A percentile compares a stretch with the other conserved stretches of the same genome.
Evolutionary conservation across 2,888 invertebrate species (phyloP).

Genomic region (Orthosia gothica): DNA sequence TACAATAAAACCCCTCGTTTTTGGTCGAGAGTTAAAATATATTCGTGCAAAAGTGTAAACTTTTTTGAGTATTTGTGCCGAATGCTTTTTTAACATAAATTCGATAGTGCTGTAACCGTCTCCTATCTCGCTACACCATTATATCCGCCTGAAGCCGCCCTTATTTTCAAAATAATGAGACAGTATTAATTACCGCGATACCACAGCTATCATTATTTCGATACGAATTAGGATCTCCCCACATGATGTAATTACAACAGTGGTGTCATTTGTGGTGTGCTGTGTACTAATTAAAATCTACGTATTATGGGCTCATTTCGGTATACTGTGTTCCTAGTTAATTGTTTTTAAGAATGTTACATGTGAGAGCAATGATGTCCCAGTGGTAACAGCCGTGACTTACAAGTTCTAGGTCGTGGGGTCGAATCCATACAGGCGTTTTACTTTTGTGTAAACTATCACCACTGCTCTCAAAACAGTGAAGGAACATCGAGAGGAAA

Average conservation of each 20-base stretch:
- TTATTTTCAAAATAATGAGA: constrained; percentile 24
- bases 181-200: constrained; percentile 43
- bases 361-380: no score
- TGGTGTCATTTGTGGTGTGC: neutral
- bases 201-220: constrained; percentile 44
- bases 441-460: no score
- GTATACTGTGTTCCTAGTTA: neutral
- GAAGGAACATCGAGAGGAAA: no score
- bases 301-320: neutral
- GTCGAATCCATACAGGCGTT: no score
- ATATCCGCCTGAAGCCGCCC: neutral
- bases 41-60: no score
- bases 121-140: neutral
- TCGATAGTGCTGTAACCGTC: neutral
- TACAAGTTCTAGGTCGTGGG: no score
- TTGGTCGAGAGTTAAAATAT: no score
- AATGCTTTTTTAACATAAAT: no score
- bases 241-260: constrained; percentile 27
- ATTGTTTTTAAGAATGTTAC: neutral
- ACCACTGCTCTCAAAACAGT: no score
- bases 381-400: no score
- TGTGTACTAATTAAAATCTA: constrained; percentile 1
- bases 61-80: no score
- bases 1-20: no score
- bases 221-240: constrained; percentile 34